These are phyloP conservation scores for Pituophis catenifer DNA, from an alignment of 2,113 vertebrate species.

Conservation along the genomic window DNA sequence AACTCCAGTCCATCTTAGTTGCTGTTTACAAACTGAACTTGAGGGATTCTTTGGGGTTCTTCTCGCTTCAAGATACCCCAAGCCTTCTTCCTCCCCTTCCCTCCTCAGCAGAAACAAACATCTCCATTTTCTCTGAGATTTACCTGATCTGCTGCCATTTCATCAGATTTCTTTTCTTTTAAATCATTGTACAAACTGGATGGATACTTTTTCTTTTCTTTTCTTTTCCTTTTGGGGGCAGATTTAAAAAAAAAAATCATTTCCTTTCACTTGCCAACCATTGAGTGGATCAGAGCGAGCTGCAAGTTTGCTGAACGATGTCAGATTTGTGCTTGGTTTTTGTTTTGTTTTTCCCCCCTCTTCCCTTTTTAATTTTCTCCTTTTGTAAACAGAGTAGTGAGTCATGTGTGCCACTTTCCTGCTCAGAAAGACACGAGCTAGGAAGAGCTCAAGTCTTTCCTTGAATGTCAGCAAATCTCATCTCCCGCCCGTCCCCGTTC, in stretches of 20 bases:
- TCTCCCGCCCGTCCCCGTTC: background rate
- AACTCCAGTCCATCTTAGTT: slow-evolving; percentile 5
- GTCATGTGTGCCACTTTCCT: slow-evolving; percentile 50
- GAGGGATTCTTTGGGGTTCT: slow-evolving; percentile 18
- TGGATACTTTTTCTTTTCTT: slow-evolving; percentile 36
- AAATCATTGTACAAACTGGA: slow-evolving; percentile 58
- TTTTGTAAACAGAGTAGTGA: slow-evolving; percentile 61
- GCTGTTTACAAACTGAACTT: slow-evolving; percentile 37
- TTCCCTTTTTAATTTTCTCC: slow-evolving; percentile 30
- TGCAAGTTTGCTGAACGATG: slow-evolving; percentile 55
- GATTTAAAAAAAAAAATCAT: slow-evolving; percentile 45
- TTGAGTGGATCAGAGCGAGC: slow-evolving; percentile 58
- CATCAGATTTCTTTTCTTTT: slow-evolving; percentile 53
- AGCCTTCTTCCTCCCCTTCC: slow-evolving; percentile 39
- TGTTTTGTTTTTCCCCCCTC: background rate
- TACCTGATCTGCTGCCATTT: slow-evolving; percentile 68
- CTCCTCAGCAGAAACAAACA: slow-evolving; percentile 57
- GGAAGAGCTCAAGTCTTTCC: slow-evolving; percentile 55
- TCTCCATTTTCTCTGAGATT: slow-evolving; percentile 70
- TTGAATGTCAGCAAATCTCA: slow-evolving; percentile 45
- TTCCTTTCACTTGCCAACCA: slow-evolving; percentile 61
- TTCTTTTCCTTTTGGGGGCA: slow-evolving; percentile 41
- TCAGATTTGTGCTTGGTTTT: slow-evolving; percentile 58
- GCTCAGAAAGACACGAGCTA: slow-evolving; percentile 52
- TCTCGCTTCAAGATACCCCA: slow-evolving; percentile 28